Evolutionary conservation across 2,113 vertebrate genomes (phyloP), one percentile per base, ranked within the genome.

Genomic region (Archilochus colubris): DNA sequence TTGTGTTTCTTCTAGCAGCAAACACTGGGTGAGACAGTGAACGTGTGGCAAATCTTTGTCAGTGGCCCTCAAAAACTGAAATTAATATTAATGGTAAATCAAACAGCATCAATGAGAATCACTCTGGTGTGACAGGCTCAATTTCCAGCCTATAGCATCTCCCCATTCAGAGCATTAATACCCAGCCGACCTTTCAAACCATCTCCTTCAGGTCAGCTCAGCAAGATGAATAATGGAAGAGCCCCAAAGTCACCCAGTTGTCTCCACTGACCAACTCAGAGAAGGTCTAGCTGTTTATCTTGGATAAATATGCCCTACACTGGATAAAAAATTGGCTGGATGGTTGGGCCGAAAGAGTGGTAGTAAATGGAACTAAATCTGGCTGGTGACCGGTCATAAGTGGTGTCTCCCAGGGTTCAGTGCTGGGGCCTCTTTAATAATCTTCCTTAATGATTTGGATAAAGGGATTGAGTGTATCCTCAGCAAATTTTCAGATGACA

Each of bases 21-120:
- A 82, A 83, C 74, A 10, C 46, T 77, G 61, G 61, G 74, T 59
- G 70, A 81, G 77, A 63, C 51, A 68, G 54, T 31, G 30, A 93
- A 54, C 21, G 7, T 3, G 4, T 43, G 55, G 69, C 86, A 72
- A 67, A 70, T 79, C 91, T 93, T 93, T 94, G 81, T 79, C 55
- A 76, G 36, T 68, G 78, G 73, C 89, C 94, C 96, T 96, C 94
- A 95, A 91, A 96, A 95, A 88, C 43, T 69, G 82, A 88, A 97
- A 98, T 98, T 97, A 98, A 98, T 98, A 98, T 98, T 98, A 98
- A 98, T 98, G 94, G 80, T 93, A 96, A 98, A 98, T 98, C 95
- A 98, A 97, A 68, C 27, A 21, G 81, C 64, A 6, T 97, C 97
- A 97, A 77, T 91, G 92, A 93, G 96, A 98, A 96, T 97, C 98